phyloP scores from a whole-genome alignment of 2,113 vertebrate genomes.

The Amazona guildingii region DNA sequence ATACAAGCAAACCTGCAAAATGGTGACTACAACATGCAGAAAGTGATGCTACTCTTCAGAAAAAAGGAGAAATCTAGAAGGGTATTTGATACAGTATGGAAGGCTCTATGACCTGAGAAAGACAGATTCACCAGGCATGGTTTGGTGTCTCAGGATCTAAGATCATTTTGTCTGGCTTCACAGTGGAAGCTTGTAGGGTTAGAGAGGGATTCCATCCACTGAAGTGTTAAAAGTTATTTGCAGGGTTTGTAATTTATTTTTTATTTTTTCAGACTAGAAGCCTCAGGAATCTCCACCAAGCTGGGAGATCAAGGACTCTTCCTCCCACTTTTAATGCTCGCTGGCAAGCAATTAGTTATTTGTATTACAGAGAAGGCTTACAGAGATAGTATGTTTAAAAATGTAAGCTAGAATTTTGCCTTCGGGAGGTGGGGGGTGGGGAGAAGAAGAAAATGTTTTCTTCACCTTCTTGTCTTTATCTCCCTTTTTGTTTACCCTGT shows the following conservation, averaged over 20 bases:
- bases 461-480: constrained; percentile 46
- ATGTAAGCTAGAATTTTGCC: constrained; percentile 21
- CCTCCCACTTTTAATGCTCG: background rate
- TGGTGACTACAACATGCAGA: accelerated
- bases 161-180: background rate
- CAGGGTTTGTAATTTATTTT: background rate
- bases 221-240: constrained; percentile 41
- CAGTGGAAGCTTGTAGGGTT: accelerated
- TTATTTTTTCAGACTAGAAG: background rate
- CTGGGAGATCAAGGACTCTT: constrained; percentile 47
- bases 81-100: accelerated
- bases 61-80: background rate
- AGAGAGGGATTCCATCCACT: background rate
- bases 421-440: background rate
- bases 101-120: background rate
- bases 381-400: constrained; percentile 5
- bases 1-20: background rate
- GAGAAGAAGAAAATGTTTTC: background rate
- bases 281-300: constrained; percentile 18
- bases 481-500: background rate
- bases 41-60: background rate
- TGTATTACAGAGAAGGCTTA: constrained; percentile 20
- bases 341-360: constrained; percentile 55
- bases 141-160: background rate
- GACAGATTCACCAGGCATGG: background rate